Evolutionary conservation across 2,888 invertebrate species (phyloP), one percentile per base, ranked within the genome.

Genomic region (Mycalesis mineus): DNA sequence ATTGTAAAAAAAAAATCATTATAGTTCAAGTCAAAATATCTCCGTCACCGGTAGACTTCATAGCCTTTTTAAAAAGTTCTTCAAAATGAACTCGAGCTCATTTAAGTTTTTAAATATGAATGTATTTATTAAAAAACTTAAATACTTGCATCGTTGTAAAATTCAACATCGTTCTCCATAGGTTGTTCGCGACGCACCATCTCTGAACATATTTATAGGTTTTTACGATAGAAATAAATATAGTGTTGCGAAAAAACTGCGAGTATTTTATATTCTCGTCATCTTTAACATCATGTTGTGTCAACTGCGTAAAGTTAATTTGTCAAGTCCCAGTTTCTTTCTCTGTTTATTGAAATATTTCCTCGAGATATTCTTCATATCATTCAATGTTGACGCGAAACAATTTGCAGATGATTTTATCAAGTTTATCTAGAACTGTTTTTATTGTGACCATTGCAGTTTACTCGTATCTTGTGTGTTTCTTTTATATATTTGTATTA

Each of bases 271-370:
- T 76, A 82, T 83, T 78, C 77, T 73, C 74, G 67, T 75, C 75
- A 73, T 71, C 76, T 75, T 71, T 72, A 71, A 73, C 75, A 75
- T 75, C 74, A 77, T 73, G 76, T 77, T 70, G 69, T 73, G 68
- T 72, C 72, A 74, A 75, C 76, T 77, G 73, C 75, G 76, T 74
- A 76, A 78, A 83, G 75, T 80, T 82, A 81, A 83, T 84, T 84
- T 82, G 74, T 83, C 82, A 82, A 71, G 69, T 69, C 66, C 71
- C 73, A 69, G 73, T 74, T 72, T 74, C 74, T 74, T 47, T 49
- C 28, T 33, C 8, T 31, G 14, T 47, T 37, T 17, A 36, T 49
- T 22, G 37, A 49, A 49, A 49, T 49, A 37, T 7, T 22, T 37
- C 17, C 9, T 37, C 14, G 4, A 5, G 1, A 8, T 13, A 44